Base-by-base conservation (phyloP, 2,888 invertebrate genomes). In the Ditula angustiorana region DNA sequence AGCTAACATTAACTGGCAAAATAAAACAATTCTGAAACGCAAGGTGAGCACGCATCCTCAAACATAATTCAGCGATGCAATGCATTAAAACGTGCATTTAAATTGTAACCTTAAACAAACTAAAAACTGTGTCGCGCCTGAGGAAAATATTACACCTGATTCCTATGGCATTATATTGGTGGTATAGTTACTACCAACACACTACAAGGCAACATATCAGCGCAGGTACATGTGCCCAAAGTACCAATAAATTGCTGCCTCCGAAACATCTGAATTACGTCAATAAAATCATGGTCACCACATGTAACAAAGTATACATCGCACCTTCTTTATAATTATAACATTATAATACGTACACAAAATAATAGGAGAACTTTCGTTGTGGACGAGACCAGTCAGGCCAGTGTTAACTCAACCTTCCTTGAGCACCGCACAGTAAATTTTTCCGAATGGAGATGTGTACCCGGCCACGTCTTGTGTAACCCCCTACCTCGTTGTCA, bases 401-500 rank as follows among this genome's bases (percentile, higher is more conserved):
- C 21, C 16, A 53, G 24, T 26, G 3, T 1, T 21, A 16, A 16
- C 8, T 56, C 50, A 13, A 50, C 65, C 7, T 41, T 44, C 28
- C 24, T 41, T 19, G 41, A 19, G 7, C 41, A n/a, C 10, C 46
- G 47, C 55, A 59, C 52, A 53, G 53, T 59, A 47, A 35, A 53
- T 59, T 44, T 52, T 52, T n/a, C 33, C 44, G 52, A 35, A 52
- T 28, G 41, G 41, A 26, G 30, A 24, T 49, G 11, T 19, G 11
- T 19, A 23, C 30, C 53, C 52, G 59, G 60, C 57, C 58, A 73
- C 69, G 71, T 70, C 75, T 72, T 67, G 71, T 70, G 69, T 73
- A 71, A 71, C 74, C 73, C 71, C 74, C 74, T 69, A 65, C 71
- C 74, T 67, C 74, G 90, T 90, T 76, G 44, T 77, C 80, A 88